Evolutionary conservation across 1,140 invertebrate genomes (phyloP).

Genomic region (Zeugodacus cucurbitae): DNA sequence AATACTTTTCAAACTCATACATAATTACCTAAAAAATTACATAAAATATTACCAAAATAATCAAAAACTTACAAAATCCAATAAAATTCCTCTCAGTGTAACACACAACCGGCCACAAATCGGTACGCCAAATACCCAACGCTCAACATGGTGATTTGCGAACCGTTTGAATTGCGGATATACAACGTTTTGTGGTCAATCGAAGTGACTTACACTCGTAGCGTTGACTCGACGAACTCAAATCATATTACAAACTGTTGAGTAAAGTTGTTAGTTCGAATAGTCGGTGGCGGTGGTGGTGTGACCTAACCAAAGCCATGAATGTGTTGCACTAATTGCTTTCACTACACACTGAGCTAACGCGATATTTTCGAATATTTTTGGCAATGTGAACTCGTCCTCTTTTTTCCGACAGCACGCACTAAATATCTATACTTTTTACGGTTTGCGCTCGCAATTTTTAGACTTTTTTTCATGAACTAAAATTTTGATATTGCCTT

Average conservation of each 20-base stretch:
- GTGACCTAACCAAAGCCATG: not conserved
- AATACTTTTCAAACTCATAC: too few relatives aligned
- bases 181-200: not conserved
- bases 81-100: not conserved
- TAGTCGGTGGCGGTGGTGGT: not conserved
- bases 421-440: not conserved
- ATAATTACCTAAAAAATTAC: too few relatives aligned
- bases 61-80: too few relatives aligned
- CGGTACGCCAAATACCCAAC: not conserved
- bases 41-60: too few relatives aligned
- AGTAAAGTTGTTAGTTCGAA: not conserved
- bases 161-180: not conserved
- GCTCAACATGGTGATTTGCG: not conserved
- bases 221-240: not conserved
- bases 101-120: not conserved
- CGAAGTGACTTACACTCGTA: not conserved
- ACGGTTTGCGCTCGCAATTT: not conserved
- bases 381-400: not conserved
- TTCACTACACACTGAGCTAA: not conserved
- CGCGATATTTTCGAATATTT: not conserved
- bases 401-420: not conserved
- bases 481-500: too few relatives aligned
- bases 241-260: slow-evolving; percentile 7
- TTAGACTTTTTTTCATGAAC: not conserved
- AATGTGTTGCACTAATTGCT: not conserved